Percentiles rank a stretch among this genome's conserved stretches.
Conservation (phyloP, 2,113 vertebrate genomes). For the Daubentonia madagascariensis region DNA sequence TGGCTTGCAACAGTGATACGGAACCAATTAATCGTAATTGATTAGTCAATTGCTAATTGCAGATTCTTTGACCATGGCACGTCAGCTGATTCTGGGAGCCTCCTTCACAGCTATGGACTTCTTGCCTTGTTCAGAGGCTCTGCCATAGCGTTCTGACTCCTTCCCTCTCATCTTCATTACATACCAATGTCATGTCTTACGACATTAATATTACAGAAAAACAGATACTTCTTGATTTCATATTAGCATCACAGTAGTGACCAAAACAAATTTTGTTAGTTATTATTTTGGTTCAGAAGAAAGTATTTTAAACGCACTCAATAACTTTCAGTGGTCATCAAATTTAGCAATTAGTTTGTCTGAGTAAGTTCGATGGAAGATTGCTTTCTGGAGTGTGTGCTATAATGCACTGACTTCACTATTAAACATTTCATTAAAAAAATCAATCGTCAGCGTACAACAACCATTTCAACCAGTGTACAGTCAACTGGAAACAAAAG, state of each 20-base stretch:
- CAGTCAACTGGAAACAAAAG: constrained; percentile 59
- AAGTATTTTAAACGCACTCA: constrained; percentile 55
- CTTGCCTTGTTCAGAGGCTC: not conserved
- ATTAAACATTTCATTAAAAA: constrained; percentile 38
- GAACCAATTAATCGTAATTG: not conserved
- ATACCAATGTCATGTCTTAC: not conserved
- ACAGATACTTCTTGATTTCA: not conserved
- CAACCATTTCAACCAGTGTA: constrained; percentile 51
- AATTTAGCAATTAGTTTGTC: constrained; percentile 42
- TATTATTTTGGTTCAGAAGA: constrained; percentile 22
- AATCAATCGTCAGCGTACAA: constrained; percentile 52
- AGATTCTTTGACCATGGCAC: not conserved
- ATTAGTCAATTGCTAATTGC: not conserved
- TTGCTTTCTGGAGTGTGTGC: not conserved
- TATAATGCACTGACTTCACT: constrained; percentile 24
- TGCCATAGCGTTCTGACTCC: fast-evolving
- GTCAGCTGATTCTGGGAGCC: not conserved
- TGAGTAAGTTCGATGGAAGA: constrained; percentile 49
- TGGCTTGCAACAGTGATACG: not conserved
- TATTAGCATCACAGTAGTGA: not conserved
- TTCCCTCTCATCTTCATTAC: not conserved
- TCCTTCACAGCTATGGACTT: not conserved
- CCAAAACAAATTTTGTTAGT: not conserved
- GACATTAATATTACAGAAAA: not conserved
- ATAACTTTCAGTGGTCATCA: constrained; percentile 19